These are phyloP conservation scores for Nymphicus hollandicus DNA, from an alignment of 2,113 vertebrate genomes.

Conservation along the genomic window DNA sequence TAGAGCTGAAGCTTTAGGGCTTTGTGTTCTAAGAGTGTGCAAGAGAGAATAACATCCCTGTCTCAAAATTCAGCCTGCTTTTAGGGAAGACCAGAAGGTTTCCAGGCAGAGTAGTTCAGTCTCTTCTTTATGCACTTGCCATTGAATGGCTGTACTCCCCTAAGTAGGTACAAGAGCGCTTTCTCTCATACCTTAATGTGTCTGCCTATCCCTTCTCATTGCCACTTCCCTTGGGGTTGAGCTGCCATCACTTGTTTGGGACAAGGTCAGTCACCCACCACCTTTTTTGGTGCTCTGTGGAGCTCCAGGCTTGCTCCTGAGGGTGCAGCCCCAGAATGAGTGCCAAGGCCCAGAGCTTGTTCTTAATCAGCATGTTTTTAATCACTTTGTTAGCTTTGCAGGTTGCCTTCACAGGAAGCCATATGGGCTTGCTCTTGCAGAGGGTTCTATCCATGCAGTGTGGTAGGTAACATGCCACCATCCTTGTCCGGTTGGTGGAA, in stretches of 20 bases:
- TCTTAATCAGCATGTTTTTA: background rate
- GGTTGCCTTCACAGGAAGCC: background rate
- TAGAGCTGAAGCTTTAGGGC: background rate
- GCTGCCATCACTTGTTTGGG: rapidly evolving
- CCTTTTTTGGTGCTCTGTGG: background rate
- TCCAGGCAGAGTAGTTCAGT: background rate
- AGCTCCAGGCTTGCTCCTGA: background rate
- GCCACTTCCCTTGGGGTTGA: background rate
- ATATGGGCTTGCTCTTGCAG: background rate
- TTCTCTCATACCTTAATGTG: background rate
- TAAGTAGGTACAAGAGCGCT: background rate
- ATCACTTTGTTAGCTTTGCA: background rate
- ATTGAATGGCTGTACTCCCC: background rate
- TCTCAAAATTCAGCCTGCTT: background rate
- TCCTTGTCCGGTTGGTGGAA: background rate
- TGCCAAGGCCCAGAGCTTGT: background rate
- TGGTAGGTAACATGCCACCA: rapidly evolving
- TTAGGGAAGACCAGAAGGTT: background rate
- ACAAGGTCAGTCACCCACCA: background rate
- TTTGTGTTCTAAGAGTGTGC: background rate
- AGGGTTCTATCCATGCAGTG: background rate
- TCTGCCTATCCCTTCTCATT: background rate
- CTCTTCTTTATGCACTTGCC: background rate
- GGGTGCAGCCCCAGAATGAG: background rate
- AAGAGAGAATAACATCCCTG: background rate